Evolutionary conservation across 2,888 invertebrate species (phyloP).

Genomic region (Suillia variegata): DNA sequence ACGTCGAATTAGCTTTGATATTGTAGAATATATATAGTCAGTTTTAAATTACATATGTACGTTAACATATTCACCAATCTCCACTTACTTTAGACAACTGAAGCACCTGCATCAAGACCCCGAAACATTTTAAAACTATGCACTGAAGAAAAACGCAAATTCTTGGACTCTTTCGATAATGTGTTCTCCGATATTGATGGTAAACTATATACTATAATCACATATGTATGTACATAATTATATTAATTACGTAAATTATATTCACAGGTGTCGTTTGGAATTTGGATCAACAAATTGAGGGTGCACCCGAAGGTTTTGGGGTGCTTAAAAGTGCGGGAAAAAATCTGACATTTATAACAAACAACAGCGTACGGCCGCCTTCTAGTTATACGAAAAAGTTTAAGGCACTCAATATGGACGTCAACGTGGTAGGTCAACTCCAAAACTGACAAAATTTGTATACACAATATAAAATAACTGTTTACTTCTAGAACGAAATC

Average conservation of each 20-base stretch:
- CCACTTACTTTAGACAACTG: slow-evolving; percentile 14
- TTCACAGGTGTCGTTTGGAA: slow-evolving; percentile 64
- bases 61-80: no score
- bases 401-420: slow-evolving; percentile 37
- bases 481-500: slow-evolving; percentile 36
- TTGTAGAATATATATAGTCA: no score
- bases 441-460: not conserved
- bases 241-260: no score
- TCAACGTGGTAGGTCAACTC: slow-evolving; percentile 37
- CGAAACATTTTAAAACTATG: slow-evolving; percentile 46
- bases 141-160: slow-evolving; percentile 49
- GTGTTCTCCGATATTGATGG: slow-evolving; percentile 69
- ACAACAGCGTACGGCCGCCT: slow-evolving; percentile 55
- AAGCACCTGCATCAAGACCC: slow-evolving; percentile 18
- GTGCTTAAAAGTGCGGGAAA: slow-evolving; percentile 60
- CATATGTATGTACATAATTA: no score
- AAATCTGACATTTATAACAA: slow-evolving; percentile 57
- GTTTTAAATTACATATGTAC: no score
- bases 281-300: slow-evolving; percentile 44
- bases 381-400: slow-evolving; percentile 46
- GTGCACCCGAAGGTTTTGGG: slow-evolving; percentile 50
- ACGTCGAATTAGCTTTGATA: no score
- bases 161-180: slow-evolving; percentile 64
- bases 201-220: no score
- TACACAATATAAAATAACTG: not conserved